Evolutionary conservation across 2,888 invertebrate species (phyloP).

Genomic region (Chrysolina haemoptera): DNA sequence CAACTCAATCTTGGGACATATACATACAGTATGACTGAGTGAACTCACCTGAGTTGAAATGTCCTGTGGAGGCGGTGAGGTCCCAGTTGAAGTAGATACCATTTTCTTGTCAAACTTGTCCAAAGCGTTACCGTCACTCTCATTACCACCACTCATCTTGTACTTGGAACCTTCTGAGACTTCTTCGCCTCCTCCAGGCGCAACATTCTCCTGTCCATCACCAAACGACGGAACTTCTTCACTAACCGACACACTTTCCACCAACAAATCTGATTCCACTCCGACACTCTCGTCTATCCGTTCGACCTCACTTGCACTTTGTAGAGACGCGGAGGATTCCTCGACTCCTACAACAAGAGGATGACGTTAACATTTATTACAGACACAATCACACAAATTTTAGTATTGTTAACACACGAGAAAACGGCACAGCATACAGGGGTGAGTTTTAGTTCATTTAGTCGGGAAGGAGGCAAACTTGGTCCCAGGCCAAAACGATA

Average conservation of each 20-base stretch:
- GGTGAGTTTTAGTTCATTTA: conserved; percentile 48
- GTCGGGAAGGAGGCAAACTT: conserved; percentile 70
- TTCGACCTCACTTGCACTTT: conserved; percentile 45
- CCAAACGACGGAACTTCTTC: conserved; percentile 39
- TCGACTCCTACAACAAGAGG: conserved; percentile 65
- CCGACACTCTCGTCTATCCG: conserved; percentile 25
- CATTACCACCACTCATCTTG: conserved; percentile 49
- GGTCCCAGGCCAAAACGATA: conserved; percentile 83
- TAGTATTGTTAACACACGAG: conserved; percentile 52
- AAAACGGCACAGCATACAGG: conserved; percentile 41
- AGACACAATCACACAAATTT: conserved; percentile 51
- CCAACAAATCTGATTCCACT: conserved; percentile 37
- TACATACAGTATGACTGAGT: not conserved
- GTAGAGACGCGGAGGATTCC: conserved; percentile 46
- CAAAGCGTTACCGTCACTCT: conserved; percentile 48
- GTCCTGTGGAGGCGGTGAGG: conserved; percentile 89
- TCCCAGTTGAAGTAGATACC: conserved; percentile 77
- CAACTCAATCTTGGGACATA: not conserved
- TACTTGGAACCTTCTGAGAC: conserved; percentile 64
- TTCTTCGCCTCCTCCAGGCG: conserved; percentile 77
- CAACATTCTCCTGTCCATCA: conserved; percentile 67
- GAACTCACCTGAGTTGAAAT: conserved; percentile 82
- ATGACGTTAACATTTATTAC: conserved; percentile 51
- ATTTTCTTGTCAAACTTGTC: conserved; percentile 46
- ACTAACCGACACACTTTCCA: conserved; percentile 42